A percentile compares a stretch with the other conserved stretches of the same genome.
phyloP scores from a whole-genome alignment of 1,140 invertebrate species.

The Drosophila pallidifrons region DNA sequence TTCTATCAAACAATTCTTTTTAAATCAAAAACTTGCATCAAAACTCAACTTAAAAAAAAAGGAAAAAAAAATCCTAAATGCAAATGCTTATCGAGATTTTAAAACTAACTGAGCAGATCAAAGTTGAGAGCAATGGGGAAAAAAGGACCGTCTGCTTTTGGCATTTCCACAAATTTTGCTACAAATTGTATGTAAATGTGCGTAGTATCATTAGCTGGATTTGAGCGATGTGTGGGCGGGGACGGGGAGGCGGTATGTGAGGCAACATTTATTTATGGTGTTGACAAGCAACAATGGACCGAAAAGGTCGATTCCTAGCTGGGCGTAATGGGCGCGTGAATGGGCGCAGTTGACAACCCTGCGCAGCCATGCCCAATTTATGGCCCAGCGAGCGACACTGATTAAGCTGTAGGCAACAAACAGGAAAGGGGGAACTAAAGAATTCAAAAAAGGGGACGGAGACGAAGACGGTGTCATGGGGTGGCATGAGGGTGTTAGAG shows the following conservation, averaged over 20 bases:
- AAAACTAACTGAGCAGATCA: not conserved
- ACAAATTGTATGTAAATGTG: slow-evolving; percentile 44
- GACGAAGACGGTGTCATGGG: not conserved
- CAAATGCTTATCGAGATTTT: not conserved
- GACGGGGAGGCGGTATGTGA: not conserved
- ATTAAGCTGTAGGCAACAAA: slow-evolving; percentile 12
- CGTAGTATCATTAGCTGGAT: slow-evolving; percentile 46
- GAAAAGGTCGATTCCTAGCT: slow-evolving; percentile 18
- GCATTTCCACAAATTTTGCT: slow-evolving; percentile 9
- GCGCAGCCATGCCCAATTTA: slow-evolving; percentile 7
- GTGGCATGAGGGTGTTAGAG: slow-evolving; percentile 7
- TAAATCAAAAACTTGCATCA: too few species aligned
- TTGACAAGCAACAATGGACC: slow-evolving; percentile 54
- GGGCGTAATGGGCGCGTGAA: slow-evolving; percentile 12
- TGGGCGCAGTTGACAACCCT: slow-evolving; percentile 6
- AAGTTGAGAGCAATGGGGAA: not conserved
- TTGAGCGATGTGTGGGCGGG: slow-evolving; percentile 1
- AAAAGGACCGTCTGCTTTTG: not conserved
- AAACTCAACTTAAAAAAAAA: too few species aligned
- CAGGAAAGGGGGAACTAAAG: not conserved
- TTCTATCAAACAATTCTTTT: too few species aligned
- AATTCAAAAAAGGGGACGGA: not conserved
- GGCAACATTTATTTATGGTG: slow-evolving; percentile 59
- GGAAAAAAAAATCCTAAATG: not conserved
- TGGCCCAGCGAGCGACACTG: not conserved